Percentiles rank a stretch among this genome's conserved stretches.
Evolutionary conservation across 2,888 invertebrate species (phyloP).

Genomic region (Caenorhabditis sp.): DNA sequence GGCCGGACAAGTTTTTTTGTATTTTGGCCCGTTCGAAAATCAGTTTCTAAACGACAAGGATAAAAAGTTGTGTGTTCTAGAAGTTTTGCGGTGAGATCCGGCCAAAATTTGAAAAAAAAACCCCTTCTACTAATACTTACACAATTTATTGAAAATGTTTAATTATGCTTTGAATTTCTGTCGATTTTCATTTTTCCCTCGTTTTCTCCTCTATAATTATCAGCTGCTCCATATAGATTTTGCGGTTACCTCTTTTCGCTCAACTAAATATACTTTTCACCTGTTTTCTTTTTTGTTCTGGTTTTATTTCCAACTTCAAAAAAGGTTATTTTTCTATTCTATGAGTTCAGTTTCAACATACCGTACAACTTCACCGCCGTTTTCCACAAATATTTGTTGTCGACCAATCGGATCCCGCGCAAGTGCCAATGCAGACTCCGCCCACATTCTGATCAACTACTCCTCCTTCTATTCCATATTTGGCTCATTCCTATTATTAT

Average conservation of each 20-base stretch:
- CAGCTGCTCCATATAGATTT: constrained; percentile 18
- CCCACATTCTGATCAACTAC: not conserved
- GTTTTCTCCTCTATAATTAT: constrained; percentile 9
- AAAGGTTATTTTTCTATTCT: too few species aligned
- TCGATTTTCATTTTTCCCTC: constrained; percentile 8
- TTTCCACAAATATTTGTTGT: constrained; percentile 16
- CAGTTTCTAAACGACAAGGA: too few species aligned
- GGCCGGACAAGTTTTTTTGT: too few species aligned
- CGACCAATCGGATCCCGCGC: not conserved
- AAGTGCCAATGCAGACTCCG: not conserved
- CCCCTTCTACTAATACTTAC: too few species aligned
- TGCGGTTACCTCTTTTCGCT: not conserved
- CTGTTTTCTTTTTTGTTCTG: constrained; percentile 4
- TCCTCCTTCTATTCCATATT: not conserved
- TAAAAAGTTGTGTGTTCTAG: too few species aligned
- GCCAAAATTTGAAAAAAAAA: too few species aligned
- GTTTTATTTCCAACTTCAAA: not conserved
- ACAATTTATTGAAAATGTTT: too few species aligned
- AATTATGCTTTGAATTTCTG: not conserved
- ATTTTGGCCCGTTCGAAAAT: too few species aligned
- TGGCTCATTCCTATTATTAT: not conserved
- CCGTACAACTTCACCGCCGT: constrained; percentile 1
- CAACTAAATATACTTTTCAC: constrained; percentile 2
- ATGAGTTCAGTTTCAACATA: too few species aligned
- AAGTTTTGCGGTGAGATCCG: too few species aligned